Evolutionary conservation across 2,888 invertebrate species (phyloP), one percentile per base, ranked within the genome.

Genomic region (Aplocera efformata): DNA sequence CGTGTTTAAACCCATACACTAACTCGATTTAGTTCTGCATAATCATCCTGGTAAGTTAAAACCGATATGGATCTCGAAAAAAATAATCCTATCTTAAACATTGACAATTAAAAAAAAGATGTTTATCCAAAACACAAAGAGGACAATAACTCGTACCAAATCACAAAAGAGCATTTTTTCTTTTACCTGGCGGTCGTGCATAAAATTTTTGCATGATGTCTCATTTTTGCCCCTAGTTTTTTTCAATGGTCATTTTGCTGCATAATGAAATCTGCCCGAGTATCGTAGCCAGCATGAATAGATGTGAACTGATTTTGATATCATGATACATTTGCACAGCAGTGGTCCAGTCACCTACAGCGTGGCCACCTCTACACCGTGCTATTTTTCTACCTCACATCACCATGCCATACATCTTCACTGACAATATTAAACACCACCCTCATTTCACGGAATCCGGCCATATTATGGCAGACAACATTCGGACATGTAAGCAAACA

Each of bases 401-500:
- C 55, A 65, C 72, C 74, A 67, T 76, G 56, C 56, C 56, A 66
- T 65, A 70, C 69, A 63, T 67, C 70, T 72, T 60, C 53, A 66
- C 67, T 67, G 72, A 68, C 72, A 72, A 74, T 77, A 80, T 74
- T 77, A 79, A 70, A 79, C 67, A 64, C 64, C 56, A 68, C 66
- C 69, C 67, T 71, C 68, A 74, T 80, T 86, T 86, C 85, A 82
- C 71, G 70, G 84, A 86, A 86, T 74, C 64, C 67, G 59, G 54
- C 60, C 67, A 69, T 72, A 77, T 79, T 73, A 75, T 58, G 63
- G 58, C 69, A 58, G 72, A 79, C 81, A 85, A 76, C 79, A 80
- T 70, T 75, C 65, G 76, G 76, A 82, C 81, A 83, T 84, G 83
- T 84, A 86, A 84, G 85, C 82, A 86, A 86, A 86, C 86, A 88